phyloP scores from a whole-genome alignment of 2,888 invertebrate genomes.

The Lamellibrachia satsuma region DNA sequence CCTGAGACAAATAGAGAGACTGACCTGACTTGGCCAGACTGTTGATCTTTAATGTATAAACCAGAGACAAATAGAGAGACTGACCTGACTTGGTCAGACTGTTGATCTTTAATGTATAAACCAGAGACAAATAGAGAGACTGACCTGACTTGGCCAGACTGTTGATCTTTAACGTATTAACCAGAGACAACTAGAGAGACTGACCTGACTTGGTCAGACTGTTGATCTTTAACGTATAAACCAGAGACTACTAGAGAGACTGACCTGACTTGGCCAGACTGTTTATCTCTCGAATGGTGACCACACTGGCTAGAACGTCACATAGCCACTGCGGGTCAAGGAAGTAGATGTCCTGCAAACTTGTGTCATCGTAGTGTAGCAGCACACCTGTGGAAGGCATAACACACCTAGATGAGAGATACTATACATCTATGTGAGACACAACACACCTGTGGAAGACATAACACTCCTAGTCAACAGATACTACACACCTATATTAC shows the following conservation, averaged over 20 bases:
- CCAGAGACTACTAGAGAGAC: neutral
- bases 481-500: neutral
- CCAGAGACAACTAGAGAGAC: too few relatives aligned
- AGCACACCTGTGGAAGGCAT: constrained; percentile 75
- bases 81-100: too few relatives aligned
- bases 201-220: too few relatives aligned
- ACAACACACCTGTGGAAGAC: neutral
- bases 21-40: too few relatives aligned
- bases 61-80: too few relatives aligned
- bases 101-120: too few relatives aligned
- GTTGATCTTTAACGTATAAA: too few relatives aligned
- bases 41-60: too few relatives aligned
- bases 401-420: neutral
- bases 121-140: too few relatives aligned
- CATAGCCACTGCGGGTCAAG: constrained; percentile 98
- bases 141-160: too few relatives aligned
- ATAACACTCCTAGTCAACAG: neutral
- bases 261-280: constrained; percentile 80
- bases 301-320: constrained; percentile 95
- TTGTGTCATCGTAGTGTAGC: constrained; percentile 68
- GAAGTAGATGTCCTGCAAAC: constrained; percentile 83
- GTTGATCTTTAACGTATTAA: too few relatives aligned
- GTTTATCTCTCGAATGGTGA: constrained; percentile 96
- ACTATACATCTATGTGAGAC: neutral
- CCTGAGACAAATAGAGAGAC: too few relatives aligned